A percentile compares a stretch with the other conserved stretches of the same genome.
These are phyloP conservation scores for Orthosia incerta DNA, from an alignment of 2,888 invertebrate genomes.

Conservation along the genomic window DNA sequence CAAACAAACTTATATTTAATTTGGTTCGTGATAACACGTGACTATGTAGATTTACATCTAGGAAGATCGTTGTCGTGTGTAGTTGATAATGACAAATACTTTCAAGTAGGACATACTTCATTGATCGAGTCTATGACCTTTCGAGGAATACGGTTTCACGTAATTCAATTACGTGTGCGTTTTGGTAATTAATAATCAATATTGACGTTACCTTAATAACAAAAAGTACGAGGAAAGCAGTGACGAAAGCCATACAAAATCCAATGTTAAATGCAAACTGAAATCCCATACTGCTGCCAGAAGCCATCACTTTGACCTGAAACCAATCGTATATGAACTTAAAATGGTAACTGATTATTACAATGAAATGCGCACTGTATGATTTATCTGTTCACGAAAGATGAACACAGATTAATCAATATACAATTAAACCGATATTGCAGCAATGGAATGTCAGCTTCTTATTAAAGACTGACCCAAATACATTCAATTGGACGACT, in stretches of 20 bases:
- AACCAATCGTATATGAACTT: conserved; percentile 52
- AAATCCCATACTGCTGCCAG: conserved; percentile 89
- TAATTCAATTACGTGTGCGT: conserved; percentile 47
- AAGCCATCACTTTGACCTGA: conserved; percentile 86
- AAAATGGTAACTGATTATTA: conserved; percentile 2
- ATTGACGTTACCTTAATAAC: conserved; percentile 80
- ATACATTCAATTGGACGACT: conserved; percentile 36
- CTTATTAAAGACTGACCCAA: conserved; percentile 29
- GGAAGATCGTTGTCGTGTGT: neutral
- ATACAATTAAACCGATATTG: conserved; percentile 6
- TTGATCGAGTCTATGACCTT: conserved; percentile 41
- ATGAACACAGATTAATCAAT: conserved; percentile 12
- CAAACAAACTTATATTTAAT: neutral
- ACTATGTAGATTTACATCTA: neutral
- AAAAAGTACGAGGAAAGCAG: conserved; percentile 92
- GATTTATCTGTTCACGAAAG: neutral
- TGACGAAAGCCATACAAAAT: conserved; percentile 95
- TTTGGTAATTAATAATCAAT: conserved; percentile 49
- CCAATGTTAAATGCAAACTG: conserved; percentile 94
- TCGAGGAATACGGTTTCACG: conserved; percentile 16
- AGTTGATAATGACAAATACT: neutral
- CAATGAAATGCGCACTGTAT: neutral
- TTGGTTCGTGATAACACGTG: neutral
- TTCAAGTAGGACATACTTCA: conserved; percentile 28
- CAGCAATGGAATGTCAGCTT: conserved; percentile 8